Evolutionary conservation across 2,113 vertebrate genomes (phyloP), one percentile per base, ranked within the genome.

Genomic region (Axis porcinus): DNA sequence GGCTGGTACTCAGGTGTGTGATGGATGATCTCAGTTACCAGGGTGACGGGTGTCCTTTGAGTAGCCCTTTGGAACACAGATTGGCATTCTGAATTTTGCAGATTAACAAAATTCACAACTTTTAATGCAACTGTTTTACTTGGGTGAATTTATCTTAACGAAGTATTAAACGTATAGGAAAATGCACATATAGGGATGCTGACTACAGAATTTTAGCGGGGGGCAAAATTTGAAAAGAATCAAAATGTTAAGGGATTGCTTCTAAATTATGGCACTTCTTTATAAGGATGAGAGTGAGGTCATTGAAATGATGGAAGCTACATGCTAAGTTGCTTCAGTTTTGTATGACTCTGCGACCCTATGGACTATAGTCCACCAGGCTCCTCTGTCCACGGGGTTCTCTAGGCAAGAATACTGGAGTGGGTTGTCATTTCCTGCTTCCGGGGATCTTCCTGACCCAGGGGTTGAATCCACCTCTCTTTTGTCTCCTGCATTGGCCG

Each of bases 101-200:
- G n/a, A 57, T 87, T 67, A 88, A 40, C 19, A 50, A 76, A 74
- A 28, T 76, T 87, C 33, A 83, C 27, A 64, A 95, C 11, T 93
- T 85, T 81, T 81, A 25, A 81, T 43, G 50, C 43, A 82, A 21
- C 40, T 70, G 19, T 25, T 97, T 95, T 78, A 88, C 27, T 78
- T 67, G 21, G 54, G 11, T 12, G 45, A 74, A 52, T 91, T 91
- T 78, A 45, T 43, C 91, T 57, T 60, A 67, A 57, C 17, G 86
- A 92, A 86, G 58, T 76, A n/a, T 57, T 87, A 30, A 91, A 86
- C 74, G 40, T 76, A 40, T n/a, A 88, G 17, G 54, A 86, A 82
- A 30, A 57, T 40, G 25, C 15, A 33, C 12, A 1, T 21, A 43
- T 30, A 64, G 15, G 54, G 21, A 95, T 82, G 15, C 30, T 54